Evolutionary conservation across 2,113 vertebrate species (phyloP).

Genomic region (Gadus chalcogrammus): DNA sequence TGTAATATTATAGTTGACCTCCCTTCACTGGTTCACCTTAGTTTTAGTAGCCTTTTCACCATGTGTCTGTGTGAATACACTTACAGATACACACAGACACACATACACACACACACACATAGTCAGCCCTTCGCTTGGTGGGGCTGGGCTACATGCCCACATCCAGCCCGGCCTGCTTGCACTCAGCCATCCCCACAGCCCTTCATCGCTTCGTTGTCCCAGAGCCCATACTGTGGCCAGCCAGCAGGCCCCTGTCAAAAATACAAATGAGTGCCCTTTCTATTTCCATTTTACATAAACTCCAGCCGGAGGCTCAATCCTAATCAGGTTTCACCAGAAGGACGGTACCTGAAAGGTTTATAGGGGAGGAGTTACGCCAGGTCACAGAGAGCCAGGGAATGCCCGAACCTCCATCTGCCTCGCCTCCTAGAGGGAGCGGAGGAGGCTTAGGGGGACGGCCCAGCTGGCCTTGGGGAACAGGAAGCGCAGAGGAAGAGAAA

Average conservation of each 20-base stretch:
- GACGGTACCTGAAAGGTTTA: slow-evolving; percentile 83
- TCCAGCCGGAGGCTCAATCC: neutral
- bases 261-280: neutral
- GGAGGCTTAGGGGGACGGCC: slow-evolving; percentile 74
- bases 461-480: slow-evolving; percentile 81
- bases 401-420: slow-evolving; percentile 77
- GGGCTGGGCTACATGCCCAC: slow-evolving; percentile 72
- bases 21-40: too few species aligned
- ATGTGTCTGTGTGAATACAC: too few species aligned
- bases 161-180: slow-evolving; percentile 53
- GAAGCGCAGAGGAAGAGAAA: neutral
- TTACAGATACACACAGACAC: too few species aligned
- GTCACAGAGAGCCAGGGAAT: slow-evolving; percentile 71
- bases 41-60: too few species aligned
- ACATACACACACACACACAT: too few species aligned
- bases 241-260: slow-evolving; percentile 71
- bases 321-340: neutral
- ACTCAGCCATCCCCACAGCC: slow-evolving; percentile 69
- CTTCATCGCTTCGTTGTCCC: slow-evolving; percentile 85
- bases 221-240: slow-evolving; percentile 64
- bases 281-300: neutral
- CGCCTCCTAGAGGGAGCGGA: slow-evolving; percentile 69
- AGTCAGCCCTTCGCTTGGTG: slow-evolving; percentile 75
- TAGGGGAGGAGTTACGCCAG: slow-evolving; percentile 69
- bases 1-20: too few species aligned